A percentile compares a stretch with the other conserved stretches of the same genome.
These are phyloP conservation scores for Drosophila azteca DNA, from an alignment of 1,140 invertebrate species.

Conservation along the genomic window DNA sequence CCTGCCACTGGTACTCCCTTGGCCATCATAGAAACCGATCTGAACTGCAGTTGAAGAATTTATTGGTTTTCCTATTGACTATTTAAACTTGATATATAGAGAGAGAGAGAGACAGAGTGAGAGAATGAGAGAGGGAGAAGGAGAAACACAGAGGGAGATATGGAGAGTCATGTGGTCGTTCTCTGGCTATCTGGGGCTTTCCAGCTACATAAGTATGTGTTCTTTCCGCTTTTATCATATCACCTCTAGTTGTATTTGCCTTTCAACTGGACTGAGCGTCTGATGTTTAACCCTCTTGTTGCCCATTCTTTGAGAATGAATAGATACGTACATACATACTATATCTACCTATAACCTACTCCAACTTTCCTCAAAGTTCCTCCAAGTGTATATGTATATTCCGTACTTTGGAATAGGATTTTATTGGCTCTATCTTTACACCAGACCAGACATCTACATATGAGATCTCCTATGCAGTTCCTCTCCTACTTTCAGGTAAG, in stretches of 20 bases:
- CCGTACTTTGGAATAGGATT: background rate
- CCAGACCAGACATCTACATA: too few relatives aligned
- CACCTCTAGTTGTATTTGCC: constrained; percentile 34
- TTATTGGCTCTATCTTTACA: too few relatives aligned
- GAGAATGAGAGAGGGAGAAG: too few relatives aligned
- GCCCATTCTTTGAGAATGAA: constrained; percentile 1
- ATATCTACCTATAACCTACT: too few relatives aligned
- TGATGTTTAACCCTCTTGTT: constrained; percentile 1
- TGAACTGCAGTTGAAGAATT: constrained; percentile 62
- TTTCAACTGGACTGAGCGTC: constrained; percentile 57
- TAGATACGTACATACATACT: too few relatives aligned
- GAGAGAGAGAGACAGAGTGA: background rate
- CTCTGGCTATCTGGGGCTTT: constrained; percentile 6
- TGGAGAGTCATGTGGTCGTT: constrained; percentile 12
- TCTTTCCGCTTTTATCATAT: constrained; percentile 37
- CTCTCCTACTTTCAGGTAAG: too few relatives aligned
- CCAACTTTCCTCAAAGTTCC: too few relatives aligned
- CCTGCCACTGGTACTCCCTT: constrained; percentile 2
- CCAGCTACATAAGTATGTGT: constrained; percentile 1
- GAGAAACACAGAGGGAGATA: too few relatives aligned
- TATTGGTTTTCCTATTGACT: constrained; percentile 76
- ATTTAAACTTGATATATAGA: constrained; percentile 62
- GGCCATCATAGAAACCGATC: constrained; percentile 28
- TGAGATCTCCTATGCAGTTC: too few relatives aligned
- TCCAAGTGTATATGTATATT: too few relatives aligned